Evolutionary conservation across 2,113 vertebrate genomes (phyloP).

Genomic region (Prinia subflava): DNA sequence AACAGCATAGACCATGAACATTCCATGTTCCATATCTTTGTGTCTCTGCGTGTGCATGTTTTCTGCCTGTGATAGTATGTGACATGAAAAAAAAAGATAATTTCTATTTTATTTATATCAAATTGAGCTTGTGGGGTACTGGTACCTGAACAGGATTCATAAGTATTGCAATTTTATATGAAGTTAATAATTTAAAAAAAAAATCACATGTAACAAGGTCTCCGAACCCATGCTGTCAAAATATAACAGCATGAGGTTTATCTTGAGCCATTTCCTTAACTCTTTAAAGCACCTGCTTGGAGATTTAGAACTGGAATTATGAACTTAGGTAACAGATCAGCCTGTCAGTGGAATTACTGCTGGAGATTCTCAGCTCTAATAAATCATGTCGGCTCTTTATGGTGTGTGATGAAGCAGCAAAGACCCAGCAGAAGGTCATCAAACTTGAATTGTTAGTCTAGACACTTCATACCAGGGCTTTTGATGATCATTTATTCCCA

Average conservation of each 20-base stretch:
- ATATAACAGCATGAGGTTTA: not conserved
- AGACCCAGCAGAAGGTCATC: not conserved
- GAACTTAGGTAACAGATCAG: not conserved
- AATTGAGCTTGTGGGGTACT: not conserved
- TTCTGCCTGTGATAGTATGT: not conserved
- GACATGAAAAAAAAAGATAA: not conserved
- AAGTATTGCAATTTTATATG: not conserved
- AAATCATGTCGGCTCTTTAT: not conserved
- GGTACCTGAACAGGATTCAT: not conserved
- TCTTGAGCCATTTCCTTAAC: not conserved
- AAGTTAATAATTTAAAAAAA: not conserved
- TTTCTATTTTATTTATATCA: not conserved
- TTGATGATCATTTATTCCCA: not conserved
- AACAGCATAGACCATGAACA: not conserved
- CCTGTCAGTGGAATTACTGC: not conserved
- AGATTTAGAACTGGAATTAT: not conserved
- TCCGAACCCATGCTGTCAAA: not conserved
- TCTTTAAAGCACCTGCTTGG: not conserved
- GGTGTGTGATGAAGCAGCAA: not conserved
- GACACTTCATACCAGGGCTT: not conserved
- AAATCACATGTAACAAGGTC: not conserved
- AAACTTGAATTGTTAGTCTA: not conserved
- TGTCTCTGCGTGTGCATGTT: rapidly evolving
- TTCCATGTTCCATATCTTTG: not conserved
- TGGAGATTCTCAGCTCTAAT: not conserved